Percentiles rank a stretch among this genome's conserved stretches.
These are phyloP conservation scores for Lepus timidus DNA, from an alignment of 2,113 vertebrate genomes.

Conservation along the genomic window DNA sequence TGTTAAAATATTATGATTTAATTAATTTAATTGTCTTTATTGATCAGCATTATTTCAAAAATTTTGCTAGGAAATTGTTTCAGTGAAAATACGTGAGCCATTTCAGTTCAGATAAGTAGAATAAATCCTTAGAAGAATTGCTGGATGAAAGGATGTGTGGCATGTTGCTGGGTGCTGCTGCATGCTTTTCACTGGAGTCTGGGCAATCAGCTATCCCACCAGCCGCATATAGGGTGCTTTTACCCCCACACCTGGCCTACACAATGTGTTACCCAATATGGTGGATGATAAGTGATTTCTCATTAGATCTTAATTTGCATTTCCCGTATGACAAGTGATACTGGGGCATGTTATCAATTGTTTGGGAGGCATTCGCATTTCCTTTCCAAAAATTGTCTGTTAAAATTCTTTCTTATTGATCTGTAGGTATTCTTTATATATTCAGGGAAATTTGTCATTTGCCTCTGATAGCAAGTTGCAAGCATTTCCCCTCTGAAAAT, in stretches of 20 bases:
- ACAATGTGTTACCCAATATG: not conserved
- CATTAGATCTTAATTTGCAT: conserved; percentile 66
- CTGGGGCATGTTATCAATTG: conserved; percentile 43
- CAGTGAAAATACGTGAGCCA: not conserved
- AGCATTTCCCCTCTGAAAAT: not conserved
- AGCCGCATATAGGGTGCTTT: not conserved
- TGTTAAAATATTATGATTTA: not conserved
- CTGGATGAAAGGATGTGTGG: not conserved
- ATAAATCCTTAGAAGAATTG: not conserved
- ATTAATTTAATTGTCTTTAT: not conserved
- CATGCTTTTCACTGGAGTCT: not conserved
- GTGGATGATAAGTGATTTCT: conserved; percentile 7
- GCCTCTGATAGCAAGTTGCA: not conserved
- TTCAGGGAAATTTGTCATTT: conserved; percentile 25
- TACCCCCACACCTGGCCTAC: not conserved
- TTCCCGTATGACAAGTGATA: conserved; percentile 18
- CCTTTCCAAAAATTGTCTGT: not conserved
- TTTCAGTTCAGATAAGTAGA: conserved; percentile 21
- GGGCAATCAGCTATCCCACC: not conserved
- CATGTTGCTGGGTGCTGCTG: not conserved
- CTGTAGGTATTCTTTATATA: conserved; percentile 5
- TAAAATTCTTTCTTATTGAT: conserved; percentile 23
- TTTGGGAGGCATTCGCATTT: not conserved
- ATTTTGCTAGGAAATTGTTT: not conserved
- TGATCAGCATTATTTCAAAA: not conserved